These are phyloP conservation scores for Drosophila nebulosa DNA, from an alignment of 1,140 invertebrate species.

Conservation along the genomic window DNA sequence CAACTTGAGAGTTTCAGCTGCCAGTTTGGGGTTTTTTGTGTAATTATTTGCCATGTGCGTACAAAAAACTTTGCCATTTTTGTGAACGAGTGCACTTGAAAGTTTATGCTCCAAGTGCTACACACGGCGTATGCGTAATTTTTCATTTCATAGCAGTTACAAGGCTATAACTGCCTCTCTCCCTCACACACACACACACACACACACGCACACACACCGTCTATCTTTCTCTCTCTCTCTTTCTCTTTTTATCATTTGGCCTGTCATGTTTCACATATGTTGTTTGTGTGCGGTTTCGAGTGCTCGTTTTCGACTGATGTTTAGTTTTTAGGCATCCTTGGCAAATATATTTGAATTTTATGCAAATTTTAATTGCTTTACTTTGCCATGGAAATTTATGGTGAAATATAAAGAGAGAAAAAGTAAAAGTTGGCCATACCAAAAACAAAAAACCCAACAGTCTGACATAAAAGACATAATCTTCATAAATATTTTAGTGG, in stretches of 20 bases:
- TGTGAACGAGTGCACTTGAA: constrained; percentile 54
- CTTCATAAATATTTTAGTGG: constrained; percentile 45
- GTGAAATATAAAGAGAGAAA: not conserved
- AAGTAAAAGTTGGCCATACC: not conserved
- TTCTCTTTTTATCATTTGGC: not conserved
- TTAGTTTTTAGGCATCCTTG: constrained; percentile 64
- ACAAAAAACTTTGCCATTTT: constrained; percentile 52
- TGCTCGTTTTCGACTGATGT: constrained; percentile 45
- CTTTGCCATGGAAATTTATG: constrained; percentile 59
- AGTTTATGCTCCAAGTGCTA: constrained; percentile 50
- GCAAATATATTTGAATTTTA: constrained; percentile 63
- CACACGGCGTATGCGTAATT: constrained; percentile 69
- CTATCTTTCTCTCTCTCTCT: constrained; percentile 15
- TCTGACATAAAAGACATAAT: too few species aligned
- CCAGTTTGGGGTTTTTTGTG: not conserved
- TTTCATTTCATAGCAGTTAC: constrained; percentile 44
- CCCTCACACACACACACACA: constrained; percentile 9
- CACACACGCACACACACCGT: too few species aligned
- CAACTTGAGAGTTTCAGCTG: constrained; percentile 10
- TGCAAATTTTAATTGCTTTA: constrained; percentile 77
- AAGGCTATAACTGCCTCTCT: constrained; percentile 19
- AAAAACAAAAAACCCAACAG: too few species aligned
- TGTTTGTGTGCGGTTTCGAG: constrained; percentile 36
- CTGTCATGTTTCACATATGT: constrained; percentile 63
- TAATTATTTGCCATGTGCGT: constrained; percentile 56